Evolutionary conservation across 2,797 vertebrate genomes (phyloP), one percentile per base, ranked within the genome.

Genomic region (Coreius guichenoti): DNA sequence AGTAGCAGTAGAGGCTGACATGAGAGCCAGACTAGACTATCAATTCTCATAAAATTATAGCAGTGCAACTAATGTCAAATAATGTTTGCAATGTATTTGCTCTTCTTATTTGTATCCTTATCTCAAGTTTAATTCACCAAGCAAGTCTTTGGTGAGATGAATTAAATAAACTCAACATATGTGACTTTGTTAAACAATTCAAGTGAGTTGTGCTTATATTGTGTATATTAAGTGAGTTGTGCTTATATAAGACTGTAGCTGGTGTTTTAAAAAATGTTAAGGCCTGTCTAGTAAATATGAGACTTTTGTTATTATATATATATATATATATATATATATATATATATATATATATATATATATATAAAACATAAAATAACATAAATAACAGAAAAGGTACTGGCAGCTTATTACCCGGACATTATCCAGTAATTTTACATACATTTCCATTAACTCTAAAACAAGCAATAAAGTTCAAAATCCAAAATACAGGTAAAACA

Each of bases 1-100:
- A 54, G 67, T 45, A 83, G 21, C 58, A 58, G 21, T 61, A 58
- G 75, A 61, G 14, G 75, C 23, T 77, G 54, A 36, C 19, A 74
- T 1, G 3, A 31, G n/a, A 49, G 70, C 17, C n/a, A 49, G 43
- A 45, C 8, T 12, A n/a, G 56, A 29, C 8, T 29, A 8, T 11
- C 2, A 11, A 31, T 45, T 65, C 14, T 78, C 45, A 47, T 29
- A 47, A 47, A 73, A 73, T 73, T 3, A 49, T 5, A 29, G 9
- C 8, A 11, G 69, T 45, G n/a, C n/a, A 45, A 45, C 12, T 45
- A 6, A 26, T 70, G 12, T 45, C 43, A 47, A 6, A 43, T 47
- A 72, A 72, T 45, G 43, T 47, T 47, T 73, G 43, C 7, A 47
- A 47, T 49, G 26, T 29, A 7, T 16, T 63, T 63, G 61, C 61